Percentiles rank a stretch among this genome's conserved stretches.
These are phyloP conservation scores for Pseudolycoriella hygida DNA, from an alignment of 2,888 invertebrate genomes.

Conservation along the genomic window DNA sequence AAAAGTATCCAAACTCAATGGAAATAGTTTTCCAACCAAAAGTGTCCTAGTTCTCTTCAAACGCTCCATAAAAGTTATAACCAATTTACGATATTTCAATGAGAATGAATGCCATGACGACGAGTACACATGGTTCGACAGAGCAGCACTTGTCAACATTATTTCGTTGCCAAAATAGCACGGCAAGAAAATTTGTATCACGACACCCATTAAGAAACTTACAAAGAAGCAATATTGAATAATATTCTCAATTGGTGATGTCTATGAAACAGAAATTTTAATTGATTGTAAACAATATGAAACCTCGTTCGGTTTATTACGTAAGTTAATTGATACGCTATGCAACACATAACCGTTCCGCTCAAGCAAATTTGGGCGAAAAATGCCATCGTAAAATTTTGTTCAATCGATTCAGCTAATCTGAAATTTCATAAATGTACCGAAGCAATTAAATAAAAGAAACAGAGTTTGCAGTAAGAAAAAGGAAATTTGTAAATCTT, in stretches of 20 bases:
- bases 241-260: neutral
- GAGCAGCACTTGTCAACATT: slow-evolving; percentile 15
- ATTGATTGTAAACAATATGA: neutral
- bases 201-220: neutral
- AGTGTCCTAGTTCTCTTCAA: slow-evolving; percentile 17
- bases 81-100: slow-evolving; percentile 14
- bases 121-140: slow-evolving; percentile 16
- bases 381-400: neutral
- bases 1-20: slow-evolving; percentile 20
- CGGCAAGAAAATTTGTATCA: slow-evolving; percentile 19
- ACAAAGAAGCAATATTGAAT: neutral
- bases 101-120: slow-evolving; percentile 19
- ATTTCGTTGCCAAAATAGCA: slow-evolving; percentile 22
- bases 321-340: neutral
- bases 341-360: neutral
- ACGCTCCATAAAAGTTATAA: slow-evolving; percentile 19
- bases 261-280: neutral
- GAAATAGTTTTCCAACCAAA: slow-evolving; percentile 19
- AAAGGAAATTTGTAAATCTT: too few relatives aligned
- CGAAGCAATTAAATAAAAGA: too few relatives aligned
- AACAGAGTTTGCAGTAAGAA: too few relatives aligned
- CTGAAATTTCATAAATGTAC: neutral
- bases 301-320: neutral
- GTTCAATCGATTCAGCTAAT: neutral
- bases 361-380: neutral